Conservation (phyloP, 2,113 vertebrate genomes). For the Planiliza haematocheilus region DNA sequence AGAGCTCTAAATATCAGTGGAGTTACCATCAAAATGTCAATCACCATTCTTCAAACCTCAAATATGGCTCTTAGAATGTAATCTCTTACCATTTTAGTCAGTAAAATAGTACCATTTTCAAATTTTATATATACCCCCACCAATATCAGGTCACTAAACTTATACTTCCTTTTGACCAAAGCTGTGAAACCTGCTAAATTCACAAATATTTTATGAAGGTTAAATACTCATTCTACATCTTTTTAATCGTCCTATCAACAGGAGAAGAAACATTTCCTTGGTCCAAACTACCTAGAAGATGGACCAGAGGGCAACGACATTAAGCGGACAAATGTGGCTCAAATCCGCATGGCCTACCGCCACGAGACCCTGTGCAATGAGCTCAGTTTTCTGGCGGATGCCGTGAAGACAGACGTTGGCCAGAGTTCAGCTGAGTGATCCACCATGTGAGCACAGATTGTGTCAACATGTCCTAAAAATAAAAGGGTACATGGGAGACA, state of each 20-base stretch:
- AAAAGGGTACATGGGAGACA: not conserved
- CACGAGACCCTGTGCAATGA: slow-evolving; percentile 95
- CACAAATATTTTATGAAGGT: not conserved
- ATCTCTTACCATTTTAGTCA: too few species aligned
- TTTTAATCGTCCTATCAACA: slow-evolving; percentile 55
- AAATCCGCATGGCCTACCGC: slow-evolving; percentile 96
- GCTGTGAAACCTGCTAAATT: too few species aligned
- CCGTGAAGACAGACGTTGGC: slow-evolving; percentile 86
- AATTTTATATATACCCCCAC: not conserved
- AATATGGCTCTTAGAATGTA: too few species aligned
- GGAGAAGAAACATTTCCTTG: slow-evolving; percentile 97
- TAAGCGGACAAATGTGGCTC: slow-evolving; percentile 94
- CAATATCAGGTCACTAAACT: not conserved
- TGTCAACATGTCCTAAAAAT: not conserved
- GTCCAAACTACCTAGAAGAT: slow-evolving; percentile 91
- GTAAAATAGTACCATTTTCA: not conserved
- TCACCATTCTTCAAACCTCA: too few species aligned
- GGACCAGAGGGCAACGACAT: slow-evolving; percentile 97
- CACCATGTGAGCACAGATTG: not conserved
- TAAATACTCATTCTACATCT: not conserved
- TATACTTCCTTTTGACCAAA: too few species aligned
- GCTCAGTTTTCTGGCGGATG: slow-evolving; percentile 94
- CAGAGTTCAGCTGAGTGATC: slow-evolving; percentile 51
- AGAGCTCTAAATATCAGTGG: too few species aligned
- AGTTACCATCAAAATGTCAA: too few species aligned